Conservation (phyloP, 2,797 vertebrate genomes). For the Phataginus tricuspis region DNA sequence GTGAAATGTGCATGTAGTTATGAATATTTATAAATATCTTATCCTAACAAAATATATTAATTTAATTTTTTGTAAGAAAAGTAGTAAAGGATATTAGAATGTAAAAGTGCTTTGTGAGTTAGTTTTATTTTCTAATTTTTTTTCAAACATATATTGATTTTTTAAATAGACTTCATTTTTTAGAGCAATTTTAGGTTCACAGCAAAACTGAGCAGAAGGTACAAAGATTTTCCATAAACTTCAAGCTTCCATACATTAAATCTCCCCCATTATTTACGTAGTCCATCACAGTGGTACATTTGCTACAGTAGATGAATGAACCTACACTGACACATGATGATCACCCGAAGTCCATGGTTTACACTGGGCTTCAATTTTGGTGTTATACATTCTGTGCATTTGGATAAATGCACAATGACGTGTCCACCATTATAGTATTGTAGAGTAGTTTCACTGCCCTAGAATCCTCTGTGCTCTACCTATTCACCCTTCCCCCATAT, state of each 20-base stretch:
- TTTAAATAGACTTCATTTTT: background rate
- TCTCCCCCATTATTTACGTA: background rate
- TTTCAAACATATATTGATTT: background rate
- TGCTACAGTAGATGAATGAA: background rate
- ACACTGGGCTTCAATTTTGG: background rate
- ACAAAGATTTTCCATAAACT: background rate
- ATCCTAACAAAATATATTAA: conserved; percentile 77
- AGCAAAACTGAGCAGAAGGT: background rate
- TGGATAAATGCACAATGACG: background rate
- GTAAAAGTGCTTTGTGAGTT: conserved; percentile 68
- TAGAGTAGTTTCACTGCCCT: background rate
- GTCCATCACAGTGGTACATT: background rate
- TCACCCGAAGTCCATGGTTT: background rate
- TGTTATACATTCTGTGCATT: background rate
- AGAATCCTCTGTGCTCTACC: background rate
- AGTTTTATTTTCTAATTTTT: conserved; percentile 15
- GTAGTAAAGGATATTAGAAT: conserved; percentile 62
- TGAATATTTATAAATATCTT: conserved; percentile 86
- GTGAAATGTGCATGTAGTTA: conserved; percentile 86
- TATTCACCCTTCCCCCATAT: background rate
- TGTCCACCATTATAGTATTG: background rate
- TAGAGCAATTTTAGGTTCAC: background rate
- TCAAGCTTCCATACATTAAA: too few relatives aligned
- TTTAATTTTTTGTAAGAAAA: conserved; percentile 79
- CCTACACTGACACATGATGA: background rate